Evolutionary conservation across 2,797 vertebrate species (phyloP), one percentile per base, ranked within the genome.

Genomic region (Enteromius thamalakanensis): DNA sequence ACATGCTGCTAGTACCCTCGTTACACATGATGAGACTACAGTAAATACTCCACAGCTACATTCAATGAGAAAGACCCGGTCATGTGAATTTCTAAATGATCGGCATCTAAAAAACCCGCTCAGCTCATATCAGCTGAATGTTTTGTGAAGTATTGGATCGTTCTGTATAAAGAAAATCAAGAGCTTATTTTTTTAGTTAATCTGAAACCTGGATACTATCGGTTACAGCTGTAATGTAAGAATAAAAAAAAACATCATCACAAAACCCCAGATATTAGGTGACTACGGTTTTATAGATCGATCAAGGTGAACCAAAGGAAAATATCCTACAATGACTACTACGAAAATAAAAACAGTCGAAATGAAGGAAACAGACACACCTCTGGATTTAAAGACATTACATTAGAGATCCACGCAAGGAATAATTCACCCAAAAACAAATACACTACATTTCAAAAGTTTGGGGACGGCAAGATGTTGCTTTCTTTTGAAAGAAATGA

Each of bases 41-140:
- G 68, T 47, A 64, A 49, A 71, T n/a, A 23, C 9, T 32, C 76
- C 7, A 75, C 65, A 29, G 80, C 53, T 58, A 80, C 79, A 79
- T 79, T 86, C 74, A 80, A 29, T 58, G 40, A n/a, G 51, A 80
- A 75, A 58, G 14, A 21, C 70, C 51, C 6, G 40, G 15, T 40
- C 58, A 19, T 29, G 34, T 29, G n/a, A 55, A 40, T 6, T n/a
- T 40, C 21, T 26, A 37, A 53, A 79, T 10, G 7, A 58, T 76
- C 55, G 32, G 37, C 58, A 12, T 45, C 55, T 64, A 19, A 17
- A 78, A 72, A 51, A 72, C 45, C 8, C 26, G 19, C 65, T 37
- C 12, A 64, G 62, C 29, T 64, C 26, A 29, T 62, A 29, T 34
- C 23, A 32, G 4, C n/a, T 60, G 23, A 55, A n/a, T 26, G 58